Base-by-base conservation (phyloP, 1,140 invertebrate genomes). In the Drosophila biarmipes region DNA sequence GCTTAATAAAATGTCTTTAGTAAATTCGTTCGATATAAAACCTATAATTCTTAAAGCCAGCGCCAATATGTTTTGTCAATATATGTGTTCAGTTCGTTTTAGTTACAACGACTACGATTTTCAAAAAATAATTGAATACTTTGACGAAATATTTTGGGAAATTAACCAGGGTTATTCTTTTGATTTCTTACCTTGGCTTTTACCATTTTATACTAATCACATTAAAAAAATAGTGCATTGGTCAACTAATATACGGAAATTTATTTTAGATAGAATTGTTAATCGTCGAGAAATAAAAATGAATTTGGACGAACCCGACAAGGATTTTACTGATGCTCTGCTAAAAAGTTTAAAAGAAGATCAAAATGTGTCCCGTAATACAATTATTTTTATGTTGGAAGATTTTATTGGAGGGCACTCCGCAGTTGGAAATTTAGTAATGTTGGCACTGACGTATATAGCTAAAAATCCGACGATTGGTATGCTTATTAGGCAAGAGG, bases 61-160 rank as follows among this genome's bases (percentile, higher is more conserved):
- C 38, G 96, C 95, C 48, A 98, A 98, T 90, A 95, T 98, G 91
- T 98, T 98, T 92, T 93, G 94, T 12, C 94, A 95, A 40, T 98
- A 97, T 91, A 97, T 98, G 93, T 97, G 96, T 92, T 96, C 95
- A 48, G 93, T 93, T 1, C 93, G 95, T 3, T 97, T 97, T 78
- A 93, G 95, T 4, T 93, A 94, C 21, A 93, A 94, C 6, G 94
- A 98, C 75, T 11, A 67, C 0, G 93, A 94, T 4, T 98, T 97
- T 91, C 85, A 91, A 10, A 93, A 94, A 55, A 94, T 96, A 62
- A 94, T 97, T 0, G 80, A 93, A 19, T 95, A 95, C 73, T 98
- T 97, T 80, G 97, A 98, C 79, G 94, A 95, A 54, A 96, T 98
- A 4, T 98, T 98, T 92, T 97, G 95, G 94, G 97, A 98, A 89